phyloP scores from a whole-genome alignment of 2,888 invertebrate species.

The Eumacrocentrus americanus region DNA sequence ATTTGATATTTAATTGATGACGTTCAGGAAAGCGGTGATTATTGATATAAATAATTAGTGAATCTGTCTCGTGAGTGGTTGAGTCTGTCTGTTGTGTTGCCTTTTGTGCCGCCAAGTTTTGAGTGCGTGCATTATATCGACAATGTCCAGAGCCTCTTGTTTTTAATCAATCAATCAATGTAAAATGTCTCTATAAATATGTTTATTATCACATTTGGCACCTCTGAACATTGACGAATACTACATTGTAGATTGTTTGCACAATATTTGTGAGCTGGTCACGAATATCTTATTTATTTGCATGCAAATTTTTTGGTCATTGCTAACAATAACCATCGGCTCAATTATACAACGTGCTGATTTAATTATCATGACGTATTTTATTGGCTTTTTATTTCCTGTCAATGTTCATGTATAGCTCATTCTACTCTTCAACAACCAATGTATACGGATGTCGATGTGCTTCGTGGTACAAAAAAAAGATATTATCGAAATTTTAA shows the following conservation, averaged over 20 bases:
- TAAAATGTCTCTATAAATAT: too few species aligned
- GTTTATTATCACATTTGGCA: too few species aligned
- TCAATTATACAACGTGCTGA: neutral
- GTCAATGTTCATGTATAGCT: neutral
- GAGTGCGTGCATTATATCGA: too few species aligned
- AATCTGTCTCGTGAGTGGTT: conserved; percentile 58
- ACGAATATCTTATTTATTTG: neutral
- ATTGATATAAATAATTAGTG: conserved; percentile 38
- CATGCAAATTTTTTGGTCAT: conserved; percentile 2
- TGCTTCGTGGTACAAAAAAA: neutral
- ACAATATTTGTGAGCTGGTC: too few species aligned
- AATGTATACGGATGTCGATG: neutral
- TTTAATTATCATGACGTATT: neutral
- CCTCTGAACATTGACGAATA: too few species aligned
- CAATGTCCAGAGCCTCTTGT: too few species aligned
- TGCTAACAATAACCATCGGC: neutral
- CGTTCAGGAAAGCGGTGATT: conserved; percentile 48
- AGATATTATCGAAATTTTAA: neutral
- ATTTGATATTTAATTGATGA: conserved; percentile 54
- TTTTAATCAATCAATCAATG: too few species aligned
- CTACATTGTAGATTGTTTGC: too few species aligned
- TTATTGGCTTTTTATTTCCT: neutral
- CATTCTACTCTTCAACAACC: neutral
- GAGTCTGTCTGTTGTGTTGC: conserved; percentile 55
- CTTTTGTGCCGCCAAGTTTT: too few species aligned